Conservation (phyloP, 2,113 vertebrate genomes). For the Plestiodon gilberti region DNA sequence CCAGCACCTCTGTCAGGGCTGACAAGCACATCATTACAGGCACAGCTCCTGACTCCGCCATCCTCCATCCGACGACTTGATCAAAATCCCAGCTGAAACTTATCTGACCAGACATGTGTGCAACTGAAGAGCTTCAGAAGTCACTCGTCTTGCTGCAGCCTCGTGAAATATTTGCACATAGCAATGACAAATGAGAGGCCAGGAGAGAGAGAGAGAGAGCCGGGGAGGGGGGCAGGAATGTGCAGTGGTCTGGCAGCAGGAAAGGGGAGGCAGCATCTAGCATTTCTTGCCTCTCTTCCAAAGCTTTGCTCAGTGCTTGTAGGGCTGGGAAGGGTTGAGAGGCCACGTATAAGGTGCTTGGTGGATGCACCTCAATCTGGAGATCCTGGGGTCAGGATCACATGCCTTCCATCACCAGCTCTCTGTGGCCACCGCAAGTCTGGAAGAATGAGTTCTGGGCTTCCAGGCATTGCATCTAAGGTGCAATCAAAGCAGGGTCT, state of each 20-base stretch:
- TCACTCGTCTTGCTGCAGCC: not conserved
- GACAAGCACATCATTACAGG: conserved; percentile 11
- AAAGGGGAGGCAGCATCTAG: no score
- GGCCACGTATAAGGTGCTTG: not conserved
- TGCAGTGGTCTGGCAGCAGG: rapidly evolving
- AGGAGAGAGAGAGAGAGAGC: not conserved
- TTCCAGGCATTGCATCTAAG: not conserved
- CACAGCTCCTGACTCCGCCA: not conserved
- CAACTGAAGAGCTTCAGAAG: not conserved
- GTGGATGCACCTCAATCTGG: not conserved
- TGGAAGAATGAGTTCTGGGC: not conserved
- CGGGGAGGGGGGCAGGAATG: not conserved
- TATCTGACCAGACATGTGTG: no score
- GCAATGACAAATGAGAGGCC: conserved; percentile 6
- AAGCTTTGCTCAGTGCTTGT: not conserved
- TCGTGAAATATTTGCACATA: not conserved
- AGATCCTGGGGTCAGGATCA: not conserved
- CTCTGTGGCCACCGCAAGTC: not conserved
- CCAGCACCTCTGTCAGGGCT: not conserved
- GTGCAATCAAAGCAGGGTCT: no score
- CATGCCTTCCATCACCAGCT: not conserved
- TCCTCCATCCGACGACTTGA: conserved; percentile 15
- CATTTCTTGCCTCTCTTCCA: not conserved
- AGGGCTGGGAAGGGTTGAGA: not conserved
- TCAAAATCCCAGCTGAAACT: conserved; percentile 21